phyloP scores from a whole-genome alignment of 2,113 vertebrate species.

The Mustela lutreola region DNA sequence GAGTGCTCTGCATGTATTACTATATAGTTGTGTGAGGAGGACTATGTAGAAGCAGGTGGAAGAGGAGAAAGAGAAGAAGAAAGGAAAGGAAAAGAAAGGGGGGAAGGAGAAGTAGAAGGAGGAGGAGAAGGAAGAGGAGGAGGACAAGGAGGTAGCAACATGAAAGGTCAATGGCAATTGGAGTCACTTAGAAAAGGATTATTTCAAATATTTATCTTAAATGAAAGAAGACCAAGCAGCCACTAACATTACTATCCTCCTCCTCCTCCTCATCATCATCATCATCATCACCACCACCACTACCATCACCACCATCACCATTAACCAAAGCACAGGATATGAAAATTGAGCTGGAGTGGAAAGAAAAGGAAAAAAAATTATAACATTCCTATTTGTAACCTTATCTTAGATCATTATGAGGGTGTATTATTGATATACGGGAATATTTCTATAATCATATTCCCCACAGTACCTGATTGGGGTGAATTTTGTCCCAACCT shows the following conservation, averaged over 20 bases:
- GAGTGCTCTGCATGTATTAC: background rate
- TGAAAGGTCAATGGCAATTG: background rate
- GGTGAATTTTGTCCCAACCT: background rate
- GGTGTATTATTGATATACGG: background rate
- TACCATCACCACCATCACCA: background rate
- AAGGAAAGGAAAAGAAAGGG: background rate
- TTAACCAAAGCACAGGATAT: background rate
- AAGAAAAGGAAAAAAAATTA: background rate
- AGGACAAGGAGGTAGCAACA: background rate
- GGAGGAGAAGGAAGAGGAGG: background rate
- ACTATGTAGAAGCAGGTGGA: background rate
- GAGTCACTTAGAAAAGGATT: background rate
- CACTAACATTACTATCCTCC: background rate
- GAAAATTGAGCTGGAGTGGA: background rate
- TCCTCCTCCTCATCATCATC: too few species aligned
- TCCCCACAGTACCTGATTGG: background rate
- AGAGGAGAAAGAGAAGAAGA: background rate
- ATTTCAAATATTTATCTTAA: background rate
- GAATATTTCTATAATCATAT: background rate
- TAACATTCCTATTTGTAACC: background rate
- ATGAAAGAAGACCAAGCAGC: background rate
- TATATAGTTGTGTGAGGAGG: background rate
- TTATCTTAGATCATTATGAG: background rate
- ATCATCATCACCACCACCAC: background rate
- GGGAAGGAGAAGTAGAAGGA: background rate